phyloP scores from a whole-genome alignment of 2,888 invertebrate species.

The Hypsopygia costalis region DNA sequence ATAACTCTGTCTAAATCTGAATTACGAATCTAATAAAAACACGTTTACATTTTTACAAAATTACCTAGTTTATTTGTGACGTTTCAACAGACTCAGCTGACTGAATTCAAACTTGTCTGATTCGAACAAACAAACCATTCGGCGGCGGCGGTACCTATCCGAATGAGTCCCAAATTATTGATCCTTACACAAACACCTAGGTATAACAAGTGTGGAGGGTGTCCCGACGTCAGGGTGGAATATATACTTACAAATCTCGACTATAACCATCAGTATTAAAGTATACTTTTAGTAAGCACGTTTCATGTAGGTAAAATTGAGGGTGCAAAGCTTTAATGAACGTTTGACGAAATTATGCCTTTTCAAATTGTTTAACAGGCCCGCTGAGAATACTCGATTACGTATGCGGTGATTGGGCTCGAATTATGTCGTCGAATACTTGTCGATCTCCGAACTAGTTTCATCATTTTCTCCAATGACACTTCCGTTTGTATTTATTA shows the following conservation, averaged over 20 bases:
- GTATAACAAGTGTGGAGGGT: constrained; percentile 18
- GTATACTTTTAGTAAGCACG: background rate
- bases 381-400: background rate
- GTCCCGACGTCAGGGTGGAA: constrained; percentile 9
- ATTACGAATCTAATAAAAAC: too few relatives aligned
- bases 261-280: constrained; percentile 2
- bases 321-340: constrained; percentile 33
- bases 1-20: too few relatives aligned
- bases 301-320: constrained; percentile 1
- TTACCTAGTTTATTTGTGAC: too few relatives aligned
- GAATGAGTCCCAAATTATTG: constrained; percentile 19
- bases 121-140: background rate
- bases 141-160: background rate
- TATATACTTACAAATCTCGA: constrained; percentile 2
- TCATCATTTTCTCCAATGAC: constrained; percentile 5
- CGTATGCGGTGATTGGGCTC: background rate
- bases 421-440: background rate
- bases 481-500: constrained; percentile 5
- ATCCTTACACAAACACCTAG: constrained; percentile 18
- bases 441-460: background rate
- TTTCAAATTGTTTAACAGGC: constrained; percentile 29
- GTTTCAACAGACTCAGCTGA: too few relatives aligned
- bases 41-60: too few relatives aligned
- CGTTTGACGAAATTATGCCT: constrained; percentile 40
- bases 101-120: too few relatives aligned